A percentile compares a stretch with the other conserved stretches of the same genome.
These are phyloP conservation scores for Esox niger DNA, from an alignment of 2,113 vertebrate genomes.

Conservation along the genomic window DNA sequence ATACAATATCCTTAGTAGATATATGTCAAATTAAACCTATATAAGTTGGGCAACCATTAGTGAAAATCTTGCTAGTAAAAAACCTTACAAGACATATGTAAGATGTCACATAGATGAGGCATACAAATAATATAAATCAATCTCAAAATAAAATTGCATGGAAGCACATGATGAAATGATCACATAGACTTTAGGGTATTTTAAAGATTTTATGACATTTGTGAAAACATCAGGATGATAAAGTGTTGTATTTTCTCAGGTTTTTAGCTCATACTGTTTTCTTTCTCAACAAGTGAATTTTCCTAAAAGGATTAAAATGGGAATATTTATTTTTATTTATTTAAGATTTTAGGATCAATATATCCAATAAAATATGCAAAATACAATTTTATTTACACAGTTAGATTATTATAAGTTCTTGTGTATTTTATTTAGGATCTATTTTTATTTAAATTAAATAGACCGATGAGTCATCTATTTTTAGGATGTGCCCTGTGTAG, in stretches of 20 bases:
- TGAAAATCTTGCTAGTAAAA: conserved; percentile 12
- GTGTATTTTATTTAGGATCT: too few species aligned
- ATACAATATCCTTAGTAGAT: conserved; percentile 14
- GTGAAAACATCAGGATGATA: not conserved
- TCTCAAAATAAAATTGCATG: not conserved
- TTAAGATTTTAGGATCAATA: conserved; percentile 1
- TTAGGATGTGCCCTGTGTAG: too few species aligned
- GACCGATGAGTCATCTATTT: too few species aligned
- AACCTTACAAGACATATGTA: conserved; percentile 13
- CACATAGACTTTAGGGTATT: conserved; percentile 4
- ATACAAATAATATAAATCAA: too few species aligned
- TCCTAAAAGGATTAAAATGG: too few species aligned
- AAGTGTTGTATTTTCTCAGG: not conserved
- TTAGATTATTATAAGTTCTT: too few species aligned
- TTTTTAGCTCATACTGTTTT: not conserved
- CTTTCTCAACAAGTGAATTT: not conserved
- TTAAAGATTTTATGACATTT: conserved; percentile 7
- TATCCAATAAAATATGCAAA: conserved; percentile 8
- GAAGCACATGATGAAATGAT: conserved; percentile 3
- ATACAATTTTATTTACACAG: not conserved
- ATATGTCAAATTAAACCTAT: not conserved
- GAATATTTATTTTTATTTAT: not conserved
- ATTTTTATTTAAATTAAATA: too few species aligned
- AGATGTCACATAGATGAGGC: not conserved
- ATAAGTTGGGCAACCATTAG: conserved; percentile 10